Percentiles rank a stretch among this genome's conserved stretches.
These are phyloP conservation scores for Microcebus ravelobensis DNA, from an alignment of 2,113 vertebrate species.

Conservation along the genomic window DNA sequence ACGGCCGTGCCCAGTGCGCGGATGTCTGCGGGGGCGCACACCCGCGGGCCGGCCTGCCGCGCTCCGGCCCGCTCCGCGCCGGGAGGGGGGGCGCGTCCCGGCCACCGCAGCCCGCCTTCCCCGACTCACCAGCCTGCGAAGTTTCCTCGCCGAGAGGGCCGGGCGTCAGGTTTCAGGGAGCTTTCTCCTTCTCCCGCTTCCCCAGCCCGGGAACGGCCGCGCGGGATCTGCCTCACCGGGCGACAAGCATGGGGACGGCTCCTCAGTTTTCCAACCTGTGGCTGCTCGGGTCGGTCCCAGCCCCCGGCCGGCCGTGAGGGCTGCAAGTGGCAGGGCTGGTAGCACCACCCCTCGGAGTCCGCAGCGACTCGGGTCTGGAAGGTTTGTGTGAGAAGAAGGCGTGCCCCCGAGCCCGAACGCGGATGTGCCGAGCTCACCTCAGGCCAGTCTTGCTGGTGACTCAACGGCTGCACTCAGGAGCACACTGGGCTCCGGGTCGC, in stretches of 20 bases:
- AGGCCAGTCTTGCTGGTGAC: conserved; percentile 68
- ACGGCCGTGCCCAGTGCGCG: fast-evolving
- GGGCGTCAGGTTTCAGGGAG: conserved; percentile 51
- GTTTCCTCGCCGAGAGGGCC: neutral
- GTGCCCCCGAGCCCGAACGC: conserved; percentile 69
- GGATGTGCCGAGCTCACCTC: conserved; percentile 75
- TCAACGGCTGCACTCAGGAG: conserved; percentile 45
- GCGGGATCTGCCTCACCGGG: neutral
- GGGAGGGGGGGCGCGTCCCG: neutral
- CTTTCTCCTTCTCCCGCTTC: neutral
- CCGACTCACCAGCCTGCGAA: conserved; percentile 73
- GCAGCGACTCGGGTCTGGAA: conserved; percentile 29
- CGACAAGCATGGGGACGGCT: neutral
- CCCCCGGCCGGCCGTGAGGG: neutral
- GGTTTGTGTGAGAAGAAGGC: conserved; percentile 73
- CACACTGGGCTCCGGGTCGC: neutral
- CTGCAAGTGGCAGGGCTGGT: neutral
- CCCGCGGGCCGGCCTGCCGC: neutral
- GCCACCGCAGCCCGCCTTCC: neutral
- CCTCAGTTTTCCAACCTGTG: conserved; percentile 21
- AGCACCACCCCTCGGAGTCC: conserved; percentile 71
- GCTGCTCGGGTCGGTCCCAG: neutral
- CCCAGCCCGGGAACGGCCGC: fast-evolving
- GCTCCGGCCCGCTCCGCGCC: fast-evolving
- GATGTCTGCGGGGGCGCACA: neutral